Percentiles rank a stretch among this genome's conserved stretches.
Evolutionary conservation across 37 sponge, comb jelly and placozoan genomes (phyloP).

Genomic region (Petrosia ficiformis): DNA sequence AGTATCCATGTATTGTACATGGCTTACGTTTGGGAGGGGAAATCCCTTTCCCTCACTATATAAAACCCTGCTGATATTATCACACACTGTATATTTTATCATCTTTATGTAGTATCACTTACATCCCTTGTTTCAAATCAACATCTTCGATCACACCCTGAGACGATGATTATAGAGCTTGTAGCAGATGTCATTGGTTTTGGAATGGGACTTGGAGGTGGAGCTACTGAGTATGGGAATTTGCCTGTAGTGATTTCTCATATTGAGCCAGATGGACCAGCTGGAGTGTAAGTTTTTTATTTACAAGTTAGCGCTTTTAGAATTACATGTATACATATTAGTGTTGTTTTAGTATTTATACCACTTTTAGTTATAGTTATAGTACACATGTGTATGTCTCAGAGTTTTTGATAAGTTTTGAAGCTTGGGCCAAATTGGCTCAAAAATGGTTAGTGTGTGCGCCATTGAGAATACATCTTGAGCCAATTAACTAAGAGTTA

Average conservation of each 20-base stretch:
- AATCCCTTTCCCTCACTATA: constrained; percentile 14
- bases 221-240: constrained; percentile 35
- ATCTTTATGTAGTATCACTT: not conserved
- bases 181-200: constrained; percentile 68
- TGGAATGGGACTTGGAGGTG: constrained; percentile 68
- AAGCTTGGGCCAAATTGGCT: too few species aligned
- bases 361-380: too few species aligned
- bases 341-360: too few species aligned
- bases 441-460: too few species aligned
- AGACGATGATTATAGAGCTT: constrained; percentile 59
- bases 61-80: not conserved
- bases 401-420: too few species aligned
- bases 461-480: too few species aligned
- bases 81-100: not conserved
- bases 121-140: not conserved
- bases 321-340: too few species aligned
- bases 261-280: constrained; percentile 62
- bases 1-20: not conserved
- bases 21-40: not conserved
- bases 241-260: constrained; percentile 49
- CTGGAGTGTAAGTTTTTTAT: constrained; percentile 40
- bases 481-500: too few species aligned
- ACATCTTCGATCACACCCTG: constrained; percentile 52
- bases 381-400: too few species aligned
- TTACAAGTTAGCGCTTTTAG: not conserved